A percentile compares a stretch with the other conserved stretches of the same genome.
These are phyloP conservation scores for Battus philenor DNA, from an alignment of 1,140 invertebrate genomes.

Conservation along the genomic window DNA sequence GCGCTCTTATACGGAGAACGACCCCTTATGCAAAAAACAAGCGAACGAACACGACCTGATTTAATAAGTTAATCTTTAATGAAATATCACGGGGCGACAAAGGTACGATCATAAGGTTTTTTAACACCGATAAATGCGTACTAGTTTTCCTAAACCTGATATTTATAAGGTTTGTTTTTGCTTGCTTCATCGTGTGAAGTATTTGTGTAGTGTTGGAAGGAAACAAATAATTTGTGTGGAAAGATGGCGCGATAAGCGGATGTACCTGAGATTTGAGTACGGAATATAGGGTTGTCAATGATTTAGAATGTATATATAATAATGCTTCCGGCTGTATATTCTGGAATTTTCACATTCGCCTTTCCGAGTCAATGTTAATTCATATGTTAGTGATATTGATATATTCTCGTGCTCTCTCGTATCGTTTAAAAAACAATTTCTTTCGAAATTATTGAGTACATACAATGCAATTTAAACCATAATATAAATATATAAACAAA, in stretches of 20 bases:
- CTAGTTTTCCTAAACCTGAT: neutral
- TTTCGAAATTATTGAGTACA: no score
- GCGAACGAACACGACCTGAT: constrained; percentile 26
- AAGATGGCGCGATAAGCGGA: constrained; percentile 59
- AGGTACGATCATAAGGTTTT: constrained; percentile 29
- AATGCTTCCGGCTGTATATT: no score
- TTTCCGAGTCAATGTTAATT: no score
- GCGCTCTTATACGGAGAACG: no score
- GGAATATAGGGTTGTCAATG: constrained; percentile 34
- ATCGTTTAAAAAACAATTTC: no score
- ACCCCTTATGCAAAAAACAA: constrained; percentile 21
- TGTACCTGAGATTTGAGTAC: constrained; percentile 52
- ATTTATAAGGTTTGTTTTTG: constrained; percentile 24
- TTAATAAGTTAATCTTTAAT: constrained; percentile 69
- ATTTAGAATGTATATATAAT: no score
- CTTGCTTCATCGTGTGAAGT: constrained; percentile 4
- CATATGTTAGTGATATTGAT: no score
- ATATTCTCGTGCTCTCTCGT: no score
- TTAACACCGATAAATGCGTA: constrained; percentile 16
- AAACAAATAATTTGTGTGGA: constrained; percentile 60
- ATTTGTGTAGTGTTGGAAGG: constrained; percentile 32
- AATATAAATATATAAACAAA: no score
- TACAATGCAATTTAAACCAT: no score
- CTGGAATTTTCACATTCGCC: no score
- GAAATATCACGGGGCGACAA: constrained; percentile 61